Evolutionary conservation across 23 tunicate genomes (phyloP), one percentile per base, ranked within the genome.

Genomic region (Oikopleura dioica): DNA sequence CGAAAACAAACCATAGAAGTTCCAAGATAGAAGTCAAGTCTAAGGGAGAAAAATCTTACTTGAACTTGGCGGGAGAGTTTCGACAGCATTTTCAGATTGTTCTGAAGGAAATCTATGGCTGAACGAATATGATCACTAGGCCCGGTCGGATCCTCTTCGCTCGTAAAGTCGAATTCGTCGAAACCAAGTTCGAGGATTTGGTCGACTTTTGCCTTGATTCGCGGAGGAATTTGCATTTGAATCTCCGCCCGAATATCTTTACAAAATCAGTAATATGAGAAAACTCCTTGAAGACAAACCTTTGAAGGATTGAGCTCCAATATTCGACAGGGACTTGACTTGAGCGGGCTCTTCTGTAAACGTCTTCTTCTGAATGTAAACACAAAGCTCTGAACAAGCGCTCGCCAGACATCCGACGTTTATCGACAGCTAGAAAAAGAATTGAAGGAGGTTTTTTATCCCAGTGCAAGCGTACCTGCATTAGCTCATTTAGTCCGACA

Each of bases 181-280:
- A 24, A 28, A 12, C 72, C 72, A 5, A 63, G 72, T 5, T 63
- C 72, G 72, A 63, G 2, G 2, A 63, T 63, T 63, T 63, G 32
- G 33, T 28, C 72, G 4, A 63, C 5, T 63, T 63, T 63, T 23
- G 72, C 72, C 33, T 63, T 4, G 33, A 63, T 21, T 12, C 72
- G 72, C 32, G 72, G 16, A 2, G 72, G 72, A 63, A 63, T 63
- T 2, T 63, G 72, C 72, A 63, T 63, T 63, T 63, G 30, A 28
- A 63, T 63, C 72, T 63, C 72, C 30, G 72, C 16, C 33, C 72
- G 30, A 2, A 63, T 63, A 63, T 63, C 72, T 63, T n/a, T n/a
- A n/a, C n/a, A n/a, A n/a, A n/a, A n/a, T n/a, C n/a, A n/a, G n/a
- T n/a, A n/a, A n/a, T n/a, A n/a, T n/a, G n/a, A n/a, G n/a, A n/a